Evolutionary conservation across 2,888 invertebrate species (phyloP), one percentile per base, ranked within the genome.

Genomic region (Eupsilia transversa): DNA sequence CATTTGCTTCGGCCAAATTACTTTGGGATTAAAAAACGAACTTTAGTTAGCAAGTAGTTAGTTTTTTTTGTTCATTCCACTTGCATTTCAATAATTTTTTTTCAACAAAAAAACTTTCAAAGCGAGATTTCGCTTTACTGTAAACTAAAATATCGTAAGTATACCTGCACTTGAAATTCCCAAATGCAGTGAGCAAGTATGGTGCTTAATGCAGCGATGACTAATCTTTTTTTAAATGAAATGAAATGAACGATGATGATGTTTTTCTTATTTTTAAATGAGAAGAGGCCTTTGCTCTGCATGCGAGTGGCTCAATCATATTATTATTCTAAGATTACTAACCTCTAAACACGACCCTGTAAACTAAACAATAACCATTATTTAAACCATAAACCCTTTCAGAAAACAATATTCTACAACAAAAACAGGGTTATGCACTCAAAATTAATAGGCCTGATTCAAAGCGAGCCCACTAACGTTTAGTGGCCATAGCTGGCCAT

Each of bases 381-480:
- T 64, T 64, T 41, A 57, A 68, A 60, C 54, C 43, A 61, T 56
- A 79, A 72, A 72, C 79, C 41, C 56, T 67, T 61, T 68, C 43
- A 74, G 20, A 57, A 30, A 56, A 46, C 27, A 46, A 54, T 70
- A 79, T 70, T 60, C 27, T 43, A 38, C 1, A 33, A 52, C 35
- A 68, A 72, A 69, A 80, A 84, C 68, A 80, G 10, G 64, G 52
- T 52, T 75, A 57, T 69, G 85, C 77, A 85, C 77, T 81, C 60
- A 74, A 84, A 69, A 84, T 75, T 81, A 63, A 75, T 60, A 82
- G 76, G 54, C 43, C 20, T 43, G 60, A 68, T 69, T 85, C 61
- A 76, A 63, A 77, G 72, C 63, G 72, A 69, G 61, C 27, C 41
- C 68, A 63, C 65, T 70, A 49, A 54, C 41, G 23, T 77, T 85